Conservation (phyloP, 2,888 invertebrate genomes). For the Agrypnus murinus region DNA sequence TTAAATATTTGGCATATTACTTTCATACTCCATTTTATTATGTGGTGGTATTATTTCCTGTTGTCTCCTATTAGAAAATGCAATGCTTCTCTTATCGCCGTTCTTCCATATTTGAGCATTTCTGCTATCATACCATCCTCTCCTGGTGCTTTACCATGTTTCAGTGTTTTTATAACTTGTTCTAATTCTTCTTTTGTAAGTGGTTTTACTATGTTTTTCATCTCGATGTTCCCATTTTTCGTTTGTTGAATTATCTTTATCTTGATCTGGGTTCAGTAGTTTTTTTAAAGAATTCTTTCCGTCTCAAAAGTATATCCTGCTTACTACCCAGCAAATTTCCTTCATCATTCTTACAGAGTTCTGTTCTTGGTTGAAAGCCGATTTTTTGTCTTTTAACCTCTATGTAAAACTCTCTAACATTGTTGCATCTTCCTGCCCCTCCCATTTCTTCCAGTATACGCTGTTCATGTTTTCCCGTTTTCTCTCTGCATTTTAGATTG, state of each 20-base stretch:
- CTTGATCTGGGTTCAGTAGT: conserved; percentile 5
- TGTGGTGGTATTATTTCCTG: not conserved
- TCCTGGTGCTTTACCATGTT: not conserved
- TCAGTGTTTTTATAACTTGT: not conserved
- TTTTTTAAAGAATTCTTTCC: conserved; percentile 8
- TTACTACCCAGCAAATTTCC: conserved; percentile 1
- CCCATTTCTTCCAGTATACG: not conserved
- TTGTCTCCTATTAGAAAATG: not conserved
- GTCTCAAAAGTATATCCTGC: not conserved
- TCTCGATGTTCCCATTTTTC: conserved; percentile 11
- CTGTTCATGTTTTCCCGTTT: conserved; percentile 3
- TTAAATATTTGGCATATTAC: conserved; percentile 5
- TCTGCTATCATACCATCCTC: conserved; percentile 1
- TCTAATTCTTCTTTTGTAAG: conserved; percentile 10
- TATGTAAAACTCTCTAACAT: not conserved
- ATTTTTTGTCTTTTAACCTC: not conserved
- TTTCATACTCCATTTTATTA: not conserved
- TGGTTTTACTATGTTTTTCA: conserved; percentile 1
- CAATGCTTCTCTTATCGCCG: not conserved
- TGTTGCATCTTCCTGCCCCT: not conserved
- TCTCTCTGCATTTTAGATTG: not conserved
- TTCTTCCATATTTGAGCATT: not conserved
- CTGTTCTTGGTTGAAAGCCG: not conserved
- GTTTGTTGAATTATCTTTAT: not conserved
- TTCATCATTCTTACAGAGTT: conserved; percentile 4